Evolutionary conservation across 1,140 invertebrate species (phyloP), one percentile per base, ranked within the genome.

Genomic region (Neoseiulus cucumeris): DNA sequence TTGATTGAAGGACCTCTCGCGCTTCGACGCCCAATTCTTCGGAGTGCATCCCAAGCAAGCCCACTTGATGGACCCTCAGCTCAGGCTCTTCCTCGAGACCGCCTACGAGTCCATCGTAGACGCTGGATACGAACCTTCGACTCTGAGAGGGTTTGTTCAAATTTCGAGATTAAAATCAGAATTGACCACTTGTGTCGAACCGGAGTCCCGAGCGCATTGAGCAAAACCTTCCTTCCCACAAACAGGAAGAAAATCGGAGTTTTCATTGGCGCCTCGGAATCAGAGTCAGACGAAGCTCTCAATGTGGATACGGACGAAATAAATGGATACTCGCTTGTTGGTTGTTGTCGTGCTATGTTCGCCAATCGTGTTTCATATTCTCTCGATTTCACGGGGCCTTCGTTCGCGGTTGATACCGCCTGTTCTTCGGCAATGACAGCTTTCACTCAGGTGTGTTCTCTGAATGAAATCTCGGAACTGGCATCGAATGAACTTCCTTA

Each of bases 91-190:
- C 28, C 80, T 98, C 2, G 94, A 98, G 78, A 73, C 85, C n/a
- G 89, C 92, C 1, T 84, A 95, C 75, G 94, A 98, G 79, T 86
- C 90, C 0, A 87, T 97, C 65, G 79, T 95, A 66, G 94, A 98
- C 80, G 87, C 93, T 55, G 91, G 91, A 79, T 59, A 59, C 33
- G 51, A 59, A 14, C 69, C 71, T 9, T 70, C 65, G 20, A 74
- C 73, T 39, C 66, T 74, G 6, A 72, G 74, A n/a, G 45, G 30
- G 6, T 67, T 45, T 33, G 55, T 67, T 4, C 64, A 64, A 17
- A 73, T 6, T 30, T 64, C 33, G 4, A 9, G 28, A 29, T 65
- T 65, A 14, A 42, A 44, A 44, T 14, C 12, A 22, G 45, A 39
- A 39, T 6, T n/a, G 17, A 45, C 6, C 18, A 28, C 5, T 65